Conservation (phyloP, 2,888 invertebrate species). For the Gymnoscelis rufifasciata region DNA sequence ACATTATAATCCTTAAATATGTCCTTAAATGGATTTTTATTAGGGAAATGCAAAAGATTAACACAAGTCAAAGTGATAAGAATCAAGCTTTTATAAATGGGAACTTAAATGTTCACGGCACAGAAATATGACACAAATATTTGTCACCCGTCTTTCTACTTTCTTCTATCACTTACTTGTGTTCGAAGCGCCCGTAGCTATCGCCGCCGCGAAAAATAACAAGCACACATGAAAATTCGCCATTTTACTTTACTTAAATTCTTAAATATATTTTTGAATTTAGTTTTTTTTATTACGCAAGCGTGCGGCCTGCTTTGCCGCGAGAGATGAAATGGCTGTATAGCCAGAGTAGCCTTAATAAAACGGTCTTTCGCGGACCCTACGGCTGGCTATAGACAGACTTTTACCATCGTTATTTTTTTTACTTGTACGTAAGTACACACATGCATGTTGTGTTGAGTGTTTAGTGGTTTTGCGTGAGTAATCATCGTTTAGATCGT, state of each 20-base stretch:
- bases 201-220: slow-evolving; percentile 49
- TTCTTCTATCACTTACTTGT: slow-evolving; percentile 70
- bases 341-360: slow-evolving; percentile 9
- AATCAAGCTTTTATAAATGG: too few species aligned
- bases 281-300: slow-evolving; percentile 30
- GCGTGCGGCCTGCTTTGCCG: slow-evolving; percentile 55
- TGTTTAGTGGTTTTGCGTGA: too few species aligned
- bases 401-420: too few species aligned
- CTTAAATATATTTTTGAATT: slow-evolving; percentile 7
- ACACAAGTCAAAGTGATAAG: too few species aligned
- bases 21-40: too few species aligned
- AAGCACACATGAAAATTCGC: slow-evolving; percentile 51
- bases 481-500: too few species aligned
- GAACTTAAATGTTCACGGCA: slow-evolving; percentile 2
- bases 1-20: too few species aligned
- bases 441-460: too few species aligned
- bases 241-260: slow-evolving; percentile 41
- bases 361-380: slow-evolving; percentile 24
- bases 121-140: slow-evolving; percentile 42
- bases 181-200: slow-evolving; percentile 55
- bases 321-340: slow-evolving; percentile 53
- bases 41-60: too few species aligned
- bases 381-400: slow-evolving; percentile 25
- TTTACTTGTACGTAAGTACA: too few species aligned
- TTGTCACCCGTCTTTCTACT: slow-evolving; percentile 49